Evolutionary conservation across 2,113 vertebrate genomes (phyloP).

Genomic region (Alectura lathami): DNA sequence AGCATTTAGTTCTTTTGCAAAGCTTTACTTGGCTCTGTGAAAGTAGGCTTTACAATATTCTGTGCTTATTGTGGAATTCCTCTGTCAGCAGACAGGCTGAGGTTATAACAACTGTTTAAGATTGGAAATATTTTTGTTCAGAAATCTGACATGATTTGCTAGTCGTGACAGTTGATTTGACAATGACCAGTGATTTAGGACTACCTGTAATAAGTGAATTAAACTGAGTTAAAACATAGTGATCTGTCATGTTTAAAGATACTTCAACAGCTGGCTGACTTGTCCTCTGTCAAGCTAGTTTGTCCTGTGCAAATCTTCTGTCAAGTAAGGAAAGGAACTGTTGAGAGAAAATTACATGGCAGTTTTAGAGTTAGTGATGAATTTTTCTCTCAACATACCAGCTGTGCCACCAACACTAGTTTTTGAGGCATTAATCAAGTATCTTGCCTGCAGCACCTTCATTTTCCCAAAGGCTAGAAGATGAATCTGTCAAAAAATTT

Average conservation of each 20-base stretch:
- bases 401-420: slow-evolving; percentile 87
- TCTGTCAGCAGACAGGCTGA: slow-evolving; percentile 29
- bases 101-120: slow-evolving; percentile 64
- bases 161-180: slow-evolving; percentile 85
- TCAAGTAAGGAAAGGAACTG: slow-evolving; percentile 80
- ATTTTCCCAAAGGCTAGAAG: slow-evolving; percentile 81
- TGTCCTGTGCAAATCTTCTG: slow-evolving; percentile 91
- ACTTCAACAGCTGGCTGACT: slow-evolving; percentile 89
- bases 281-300: slow-evolving; percentile 89
- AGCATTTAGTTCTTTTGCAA: neutral
- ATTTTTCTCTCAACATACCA: slow-evolving; percentile 85
- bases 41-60: neutral
- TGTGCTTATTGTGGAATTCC: slow-evolving; percentile 25
- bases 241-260: slow-evolving; percentile 89
- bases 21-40: neutral
- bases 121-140: slow-evolving; percentile 74
- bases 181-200: slow-evolving; percentile 87
- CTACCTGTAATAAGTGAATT: slow-evolving; percentile 88
- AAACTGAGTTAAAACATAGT: slow-evolving; percentile 90
- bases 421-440: slow-evolving; percentile 86
- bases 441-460: slow-evolving; percentile 82
- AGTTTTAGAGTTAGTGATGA: slow-evolving; percentile 84
- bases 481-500: slow-evolving; percentile 84
- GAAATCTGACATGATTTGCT: slow-evolving; percentile 81
- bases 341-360: slow-evolving; percentile 82